phyloP scores from a whole-genome alignment of 1,140 invertebrate genomes.

The Arion vulgaris region DNA sequence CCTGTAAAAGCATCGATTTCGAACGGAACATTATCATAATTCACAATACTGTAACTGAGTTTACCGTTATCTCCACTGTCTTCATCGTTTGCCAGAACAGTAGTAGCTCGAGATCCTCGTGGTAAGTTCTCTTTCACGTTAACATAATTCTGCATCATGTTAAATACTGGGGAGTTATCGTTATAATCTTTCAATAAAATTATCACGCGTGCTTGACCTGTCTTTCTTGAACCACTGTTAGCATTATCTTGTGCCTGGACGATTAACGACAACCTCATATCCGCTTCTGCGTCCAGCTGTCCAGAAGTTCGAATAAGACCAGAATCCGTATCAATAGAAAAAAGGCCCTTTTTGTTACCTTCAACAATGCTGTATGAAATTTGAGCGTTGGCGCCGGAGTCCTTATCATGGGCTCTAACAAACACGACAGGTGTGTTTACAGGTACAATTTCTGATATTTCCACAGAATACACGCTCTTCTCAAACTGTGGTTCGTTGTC shows the following conservation, averaged over 20 bases:
- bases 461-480: conserved; percentile 88
- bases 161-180: conserved; percentile 69
- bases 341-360: conserved; percentile 60
- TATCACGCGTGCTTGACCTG: conserved; percentile 74
- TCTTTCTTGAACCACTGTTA: conserved; percentile 85
- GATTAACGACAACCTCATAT: conserved; percentile 51
- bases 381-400: conserved; percentile 84
- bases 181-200: conserved; percentile 69
- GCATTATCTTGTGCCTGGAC: conserved; percentile 77
- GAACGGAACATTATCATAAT: conserved; percentile 88
- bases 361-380: conserved; percentile 83
- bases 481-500: conserved; percentile 92
- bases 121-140: conserved; percentile 85
- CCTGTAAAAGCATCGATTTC: conserved; percentile 96
- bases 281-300: conserved; percentile 61
- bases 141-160: conserved; percentile 60
- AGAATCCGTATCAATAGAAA: conserved; percentile 76
- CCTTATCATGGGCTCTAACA: conserved; percentile 72
- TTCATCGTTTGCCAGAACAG: conserved; percentile 86
- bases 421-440: conserved; percentile 85
- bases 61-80: conserved; percentile 96
- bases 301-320: conserved; percentile 89
- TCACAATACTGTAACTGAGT: conserved; percentile 93
- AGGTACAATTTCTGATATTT: conserved; percentile 89
- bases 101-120: conserved; percentile 85